Conservation (phyloP, 2,888 invertebrate genomes). For the Griposia aprilina region DNA sequence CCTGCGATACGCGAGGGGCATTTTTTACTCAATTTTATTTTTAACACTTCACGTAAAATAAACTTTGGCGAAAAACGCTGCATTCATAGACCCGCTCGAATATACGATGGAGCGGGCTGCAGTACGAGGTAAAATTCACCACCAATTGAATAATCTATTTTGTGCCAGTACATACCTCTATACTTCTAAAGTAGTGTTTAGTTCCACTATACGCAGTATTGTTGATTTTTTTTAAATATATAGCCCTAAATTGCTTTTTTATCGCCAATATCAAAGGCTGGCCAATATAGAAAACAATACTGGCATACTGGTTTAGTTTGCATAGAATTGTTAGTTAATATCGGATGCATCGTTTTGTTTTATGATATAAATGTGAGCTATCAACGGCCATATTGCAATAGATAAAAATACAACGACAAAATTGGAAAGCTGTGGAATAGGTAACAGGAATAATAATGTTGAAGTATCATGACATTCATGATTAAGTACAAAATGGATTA, state of each 20-base stretch:
- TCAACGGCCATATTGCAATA: slow-evolving; percentile 17
- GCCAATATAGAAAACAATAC: not conserved
- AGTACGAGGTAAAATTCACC: slow-evolving; percentile 75
- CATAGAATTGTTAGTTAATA: slow-evolving; percentile 31
- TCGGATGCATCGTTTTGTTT: slow-evolving; percentile 29
- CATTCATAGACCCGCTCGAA: slow-evolving; percentile 72
- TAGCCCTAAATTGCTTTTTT: slow-evolving; percentile 31
- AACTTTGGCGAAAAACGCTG: slow-evolving; percentile 69
- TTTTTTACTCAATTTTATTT: slow-evolving; percentile 71
- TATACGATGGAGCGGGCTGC: slow-evolving; percentile 64
- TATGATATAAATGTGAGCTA: slow-evolving; percentile 14
- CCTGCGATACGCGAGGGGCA: slow-evolving; percentile 53
- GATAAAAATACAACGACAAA: slow-evolving; percentile 5
- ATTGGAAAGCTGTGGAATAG: not conserved
- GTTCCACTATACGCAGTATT: slow-evolving; percentile 16
- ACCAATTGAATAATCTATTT: slow-evolving; percentile 85
- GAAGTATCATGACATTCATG: not conserved
- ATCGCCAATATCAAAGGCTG: slow-evolving; percentile 28
- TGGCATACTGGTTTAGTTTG: slow-evolving; percentile 19
- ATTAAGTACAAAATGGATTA: not conserved
- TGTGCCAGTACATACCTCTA: slow-evolving; percentile 58
- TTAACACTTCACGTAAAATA: slow-evolving; percentile 69
- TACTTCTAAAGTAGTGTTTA: slow-evolving; percentile 42
- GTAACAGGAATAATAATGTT: not conserved
- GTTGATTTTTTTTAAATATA: slow-evolving; percentile 21